These are phyloP conservation scores for Prenolepis imparis DNA, from an alignment of 2,888 invertebrate species.

Conservation along the genomic window DNA sequence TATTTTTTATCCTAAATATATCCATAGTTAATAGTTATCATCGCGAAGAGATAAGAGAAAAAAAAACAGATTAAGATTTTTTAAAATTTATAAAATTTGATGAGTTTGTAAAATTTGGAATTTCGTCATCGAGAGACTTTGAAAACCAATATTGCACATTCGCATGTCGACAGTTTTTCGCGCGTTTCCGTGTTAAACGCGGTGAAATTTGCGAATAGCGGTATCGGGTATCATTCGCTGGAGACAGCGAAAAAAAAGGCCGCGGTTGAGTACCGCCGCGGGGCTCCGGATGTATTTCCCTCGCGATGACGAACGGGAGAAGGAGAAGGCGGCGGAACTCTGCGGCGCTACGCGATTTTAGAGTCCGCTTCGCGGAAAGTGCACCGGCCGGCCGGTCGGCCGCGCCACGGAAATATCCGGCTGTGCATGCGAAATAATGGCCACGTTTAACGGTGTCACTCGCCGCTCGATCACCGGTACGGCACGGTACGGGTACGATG, in stretches of 20 bases:
- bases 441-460: slow-evolving; percentile 77
- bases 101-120: background rate
- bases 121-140: background rate
- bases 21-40: background rate
- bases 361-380: slow-evolving; percentile 45
- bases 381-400: slow-evolving; percentile 65
- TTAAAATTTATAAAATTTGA: background rate
- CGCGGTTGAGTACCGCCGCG: slow-evolving; percentile 63
- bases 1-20: background rate
- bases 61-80: background rate
- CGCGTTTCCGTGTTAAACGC: background rate
- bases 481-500: slow-evolving; percentile 54
- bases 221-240: background rate
- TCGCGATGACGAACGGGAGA: slow-evolving; percentile 24
- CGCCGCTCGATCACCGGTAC: slow-evolving; percentile 65
- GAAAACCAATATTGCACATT: no score
- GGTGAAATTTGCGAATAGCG: background rate
- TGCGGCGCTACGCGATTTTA: slow-evolving; percentile 36
- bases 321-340: slow-evolving; percentile 58
- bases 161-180: background rate
- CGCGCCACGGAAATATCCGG: slow-evolving; percentile 78
- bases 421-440: slow-evolving; percentile 76
- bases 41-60: background rate
- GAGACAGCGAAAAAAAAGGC: background rate
- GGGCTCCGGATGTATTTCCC: slow-evolving; percentile 64